A percentile compares a stretch with the other conserved stretches of the same genome.
Evolutionary conservation across 2,888 invertebrate genomes (phyloP).

Genomic region (Iphiclides podalirius): DNA sequence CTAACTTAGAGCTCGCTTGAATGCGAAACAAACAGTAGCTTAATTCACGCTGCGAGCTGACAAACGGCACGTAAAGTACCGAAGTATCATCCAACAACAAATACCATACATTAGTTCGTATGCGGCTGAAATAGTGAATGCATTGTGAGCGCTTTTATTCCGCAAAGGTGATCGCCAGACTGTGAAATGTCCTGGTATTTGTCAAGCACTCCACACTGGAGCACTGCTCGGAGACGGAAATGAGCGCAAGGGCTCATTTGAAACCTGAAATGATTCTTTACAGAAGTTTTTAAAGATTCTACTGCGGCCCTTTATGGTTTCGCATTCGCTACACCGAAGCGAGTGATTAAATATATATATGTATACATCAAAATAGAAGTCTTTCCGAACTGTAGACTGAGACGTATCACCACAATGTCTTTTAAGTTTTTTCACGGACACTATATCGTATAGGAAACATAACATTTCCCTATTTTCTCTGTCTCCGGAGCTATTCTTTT

Average conservation of each 20-base stretch:
- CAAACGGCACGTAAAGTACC: slow-evolving; percentile 11
- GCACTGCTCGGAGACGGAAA: slow-evolving; percentile 36
- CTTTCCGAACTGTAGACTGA: no score
- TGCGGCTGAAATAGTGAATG: slow-evolving; percentile 38
- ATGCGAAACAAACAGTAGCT: background rate
- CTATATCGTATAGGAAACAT: no score
- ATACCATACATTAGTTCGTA: slow-evolving; percentile 40
- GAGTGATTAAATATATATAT: background rate
- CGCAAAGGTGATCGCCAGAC: slow-evolving; percentile 61
- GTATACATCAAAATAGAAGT: no score
- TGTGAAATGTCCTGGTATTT: slow-evolving; percentile 62
- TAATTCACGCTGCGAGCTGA: slow-evolving; percentile 1
- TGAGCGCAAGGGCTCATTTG: slow-evolving; percentile 18
- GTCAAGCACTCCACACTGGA: slow-evolving; percentile 40
- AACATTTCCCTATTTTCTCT: no score
- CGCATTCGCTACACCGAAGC: background rate
- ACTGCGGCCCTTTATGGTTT: background rate
- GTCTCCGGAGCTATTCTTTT: no score
- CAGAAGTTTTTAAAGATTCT: slow-evolving; percentile 8
- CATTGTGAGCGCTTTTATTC: slow-evolving; percentile 51
- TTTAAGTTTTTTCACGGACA: no score
- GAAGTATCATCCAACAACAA: slow-evolving; percentile 34
- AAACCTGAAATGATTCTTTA: slow-evolving; percentile 17
- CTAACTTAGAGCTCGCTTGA: background rate
- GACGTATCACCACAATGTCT: no score